Percentiles rank a stretch among this genome's conserved stretches.
These are phyloP conservation scores for Pantherophis vulpinus DNA, from an alignment of 2,797 vertebrate species.

Conservation along the genomic window DNA sequence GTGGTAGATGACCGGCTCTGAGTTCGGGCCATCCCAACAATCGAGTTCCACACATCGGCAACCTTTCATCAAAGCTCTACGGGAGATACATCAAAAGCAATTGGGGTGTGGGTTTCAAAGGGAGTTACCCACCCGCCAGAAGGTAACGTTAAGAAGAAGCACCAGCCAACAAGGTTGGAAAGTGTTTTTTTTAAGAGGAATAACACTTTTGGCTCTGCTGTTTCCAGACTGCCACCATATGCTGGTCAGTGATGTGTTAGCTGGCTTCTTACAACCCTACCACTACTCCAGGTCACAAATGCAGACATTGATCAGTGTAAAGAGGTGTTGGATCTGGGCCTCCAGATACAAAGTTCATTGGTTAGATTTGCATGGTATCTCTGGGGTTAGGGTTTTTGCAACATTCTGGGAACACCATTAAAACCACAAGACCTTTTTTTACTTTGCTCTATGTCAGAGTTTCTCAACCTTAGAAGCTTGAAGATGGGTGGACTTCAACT, in stretches of 20 bases:
- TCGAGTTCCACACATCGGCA: slow-evolving; percentile 96
- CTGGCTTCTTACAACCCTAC: background rate
- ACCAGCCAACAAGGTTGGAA: background rate
- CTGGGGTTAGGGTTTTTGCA: background rate
- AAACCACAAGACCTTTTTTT: background rate
- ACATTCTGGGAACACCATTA: background rate
- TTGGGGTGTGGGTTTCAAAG: slow-evolving; percentile 24
- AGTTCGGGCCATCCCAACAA: slow-evolving; percentile 91
- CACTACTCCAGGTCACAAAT: background rate
- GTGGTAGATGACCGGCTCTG: slow-evolving; percentile 91
- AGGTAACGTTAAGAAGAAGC: background rate
- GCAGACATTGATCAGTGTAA: background rate
- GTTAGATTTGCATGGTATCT: background rate
- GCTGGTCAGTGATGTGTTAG: background rate
- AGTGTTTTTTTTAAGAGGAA: background rate
- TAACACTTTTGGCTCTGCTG: background rate
- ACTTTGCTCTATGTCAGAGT: background rate
- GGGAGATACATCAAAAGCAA: slow-evolving; percentile 19
- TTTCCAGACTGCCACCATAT: background rate
- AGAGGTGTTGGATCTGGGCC: background rate
- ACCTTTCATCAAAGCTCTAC: slow-evolving; percentile 89
- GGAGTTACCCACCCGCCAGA: accelerated
- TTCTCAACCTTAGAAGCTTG: too few relatives aligned
- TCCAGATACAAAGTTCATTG: background rate
- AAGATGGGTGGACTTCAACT: too few relatives aligned